A percentile compares a stretch with the other conserved stretches of the same genome.
phyloP scores from a whole-genome alignment of 2,888 invertebrate genomes.

The Microplitis manilae region DNA sequence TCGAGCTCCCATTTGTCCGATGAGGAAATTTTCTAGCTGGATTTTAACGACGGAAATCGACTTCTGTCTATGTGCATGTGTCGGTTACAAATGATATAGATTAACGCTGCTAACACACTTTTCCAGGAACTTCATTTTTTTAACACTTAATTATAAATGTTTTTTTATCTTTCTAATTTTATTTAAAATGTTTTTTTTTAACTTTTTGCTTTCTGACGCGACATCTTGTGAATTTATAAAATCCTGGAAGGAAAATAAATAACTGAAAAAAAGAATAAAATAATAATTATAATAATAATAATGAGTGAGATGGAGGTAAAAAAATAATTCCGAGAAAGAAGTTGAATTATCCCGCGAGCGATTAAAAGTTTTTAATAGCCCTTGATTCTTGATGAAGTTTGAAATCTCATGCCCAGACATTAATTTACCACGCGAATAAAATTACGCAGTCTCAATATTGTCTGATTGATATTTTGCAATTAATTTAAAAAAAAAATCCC shows the following conservation, averaged over 20 bases:
- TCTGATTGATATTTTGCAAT: constrained; percentile 17
- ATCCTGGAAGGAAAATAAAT: too few species aligned
- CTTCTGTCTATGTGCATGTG: constrained; percentile 3
- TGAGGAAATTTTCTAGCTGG: not conserved
- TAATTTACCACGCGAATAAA: constrained; percentile 8
- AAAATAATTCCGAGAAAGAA: constrained; percentile 26
- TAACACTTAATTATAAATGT: not conserved
- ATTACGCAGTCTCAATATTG: constrained; percentile 34
- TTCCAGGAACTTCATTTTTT: constrained; percentile 24
- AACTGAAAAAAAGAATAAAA: too few species aligned
- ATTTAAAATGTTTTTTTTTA: too few species aligned
- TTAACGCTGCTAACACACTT: constrained; percentile 11
- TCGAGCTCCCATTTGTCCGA: not conserved
- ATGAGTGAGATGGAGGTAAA: not conserved
- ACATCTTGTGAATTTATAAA: too few species aligned
- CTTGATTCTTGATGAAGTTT: constrained; percentile 66
- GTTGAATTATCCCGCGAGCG: constrained; percentile 63
- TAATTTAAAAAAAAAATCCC: not conserved
- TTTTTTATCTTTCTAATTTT: too few species aligned
- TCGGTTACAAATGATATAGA: not conserved
- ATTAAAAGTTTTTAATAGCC: constrained; percentile 66
- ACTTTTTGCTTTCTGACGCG: too few species aligned
- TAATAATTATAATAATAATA: too few species aligned
- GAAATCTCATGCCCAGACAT: constrained; percentile 42
- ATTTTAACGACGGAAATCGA: constrained; percentile 50